A percentile compares a stretch with the other conserved stretches of the same genome.
Conservation (phyloP, 1,140 invertebrate genomes). For the Leptopilina clavipes region DNA sequence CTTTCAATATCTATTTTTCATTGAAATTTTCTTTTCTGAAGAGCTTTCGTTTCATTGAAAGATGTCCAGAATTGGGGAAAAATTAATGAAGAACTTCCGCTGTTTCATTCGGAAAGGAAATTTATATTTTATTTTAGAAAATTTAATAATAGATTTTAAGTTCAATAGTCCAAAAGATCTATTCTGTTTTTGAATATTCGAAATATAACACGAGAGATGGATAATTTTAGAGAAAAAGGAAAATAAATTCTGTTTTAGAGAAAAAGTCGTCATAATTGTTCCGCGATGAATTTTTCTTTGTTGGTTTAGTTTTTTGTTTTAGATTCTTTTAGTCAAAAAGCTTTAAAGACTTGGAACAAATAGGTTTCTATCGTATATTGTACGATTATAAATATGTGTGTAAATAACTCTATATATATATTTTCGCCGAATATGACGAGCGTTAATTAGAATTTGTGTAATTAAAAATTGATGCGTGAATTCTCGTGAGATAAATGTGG, state of each 20-base stretch:
- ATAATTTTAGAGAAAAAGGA: not conserved
- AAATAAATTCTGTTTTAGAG: not conserved
- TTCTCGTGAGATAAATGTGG: constrained; percentile 19
- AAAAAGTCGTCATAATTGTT: constrained; percentile 5
- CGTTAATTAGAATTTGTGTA: constrained; percentile 16
- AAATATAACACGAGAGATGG: not conserved
- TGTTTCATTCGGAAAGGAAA: not conserved
- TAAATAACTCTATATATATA: constrained; percentile 17
- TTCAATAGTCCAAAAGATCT: not conserved
- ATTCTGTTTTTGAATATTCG: constrained; percentile 19
- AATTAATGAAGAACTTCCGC: not conserved
- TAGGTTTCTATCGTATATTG: constrained; percentile 1
- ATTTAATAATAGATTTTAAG: not conserved
- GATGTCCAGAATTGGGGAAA: not conserved
- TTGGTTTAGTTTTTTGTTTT: not conserved
- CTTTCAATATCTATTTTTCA: not conserved
- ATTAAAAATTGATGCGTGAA: constrained; percentile 1
- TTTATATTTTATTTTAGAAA: not conserved
- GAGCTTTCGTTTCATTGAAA: too few species aligned
- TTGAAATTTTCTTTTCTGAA: not conserved
- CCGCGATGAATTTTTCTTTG: too few species aligned
- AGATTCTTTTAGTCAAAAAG: constrained; percentile 8
- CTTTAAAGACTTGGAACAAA: constrained; percentile 7
- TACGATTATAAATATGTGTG: constrained; percentile 16
- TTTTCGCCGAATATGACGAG: constrained; percentile 20